Base-by-base conservation (phyloP, 2,888 invertebrate species). In the Hemicrepidius hirtus region DNA sequence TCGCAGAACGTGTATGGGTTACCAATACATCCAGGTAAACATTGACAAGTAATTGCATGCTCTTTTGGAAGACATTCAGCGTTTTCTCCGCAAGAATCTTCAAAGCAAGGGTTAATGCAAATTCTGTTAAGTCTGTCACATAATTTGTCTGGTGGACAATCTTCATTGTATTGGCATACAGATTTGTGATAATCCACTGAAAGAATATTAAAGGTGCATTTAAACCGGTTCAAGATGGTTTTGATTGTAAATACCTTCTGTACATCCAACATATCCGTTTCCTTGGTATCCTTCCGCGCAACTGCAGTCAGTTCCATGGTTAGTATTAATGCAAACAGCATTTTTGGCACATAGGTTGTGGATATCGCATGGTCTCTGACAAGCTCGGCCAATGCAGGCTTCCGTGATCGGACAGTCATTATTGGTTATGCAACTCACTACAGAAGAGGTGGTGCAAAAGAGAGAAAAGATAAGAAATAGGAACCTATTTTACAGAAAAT, bases 141-240 rank as follows among this genome's bases (percentile, higher is more conserved):
- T 20, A 95, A 88, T 80, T 94, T 92, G 81, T 93, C 91, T n/a
- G 94, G 94, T 66, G 95, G 95, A 84, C 96, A 97, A 82, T 96
- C 96, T 88, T 95, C 95, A 82, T 96, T 96, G 86, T 95, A 95
- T 84, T 96, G 96, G 84, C 96, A 96, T 63, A 95, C 90, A 77
- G 91, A 88, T 79, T 88, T 87, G 75, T 88, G 80, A 65, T 82
- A 80, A 10, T 64, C 35, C n/a, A 82, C 83, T 83, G 68, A n/a
- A 78, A 71, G 79, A 79, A 55, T 16, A 32, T 1, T 10, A 55
- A 24, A 20, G 4, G 28, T 49, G 13, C 16, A n/a, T n/a, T n/a
- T n/a, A n/a, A n/a, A n/a, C n/a, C n/a, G n/a, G n/a, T n/a, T n/a
- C n/a, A n/a, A n/a, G n/a, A n/a, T n/a, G n/a, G n/a, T n/a, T n/a